These are phyloP conservation scores for Syngnathus scovelli DNA, from an alignment of 2,113 vertebrate genomes.

Conservation along the genomic window DNA sequence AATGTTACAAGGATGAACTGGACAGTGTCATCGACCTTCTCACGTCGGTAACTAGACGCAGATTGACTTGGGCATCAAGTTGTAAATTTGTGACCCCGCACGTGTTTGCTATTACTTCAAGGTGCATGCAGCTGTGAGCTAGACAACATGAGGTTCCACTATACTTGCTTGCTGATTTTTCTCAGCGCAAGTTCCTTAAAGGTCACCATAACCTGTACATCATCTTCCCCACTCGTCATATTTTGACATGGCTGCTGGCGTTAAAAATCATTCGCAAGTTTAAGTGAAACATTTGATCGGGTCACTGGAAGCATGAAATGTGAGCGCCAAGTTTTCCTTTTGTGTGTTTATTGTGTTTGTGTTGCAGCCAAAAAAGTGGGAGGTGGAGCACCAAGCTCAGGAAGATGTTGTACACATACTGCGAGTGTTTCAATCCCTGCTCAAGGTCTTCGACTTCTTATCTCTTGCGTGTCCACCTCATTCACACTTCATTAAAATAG, in stretches of 20 bases:
- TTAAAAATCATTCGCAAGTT: not conserved
- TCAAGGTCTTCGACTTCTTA: slow-evolving; percentile 60
- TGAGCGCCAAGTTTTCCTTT: not conserved
- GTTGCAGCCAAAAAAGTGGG: slow-evolving; percentile 75
- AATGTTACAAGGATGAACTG: slow-evolving; percentile 42
- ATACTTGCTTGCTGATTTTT: not conserved
- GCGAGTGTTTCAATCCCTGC: slow-evolving; percentile 79
- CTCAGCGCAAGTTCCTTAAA: not conserved
- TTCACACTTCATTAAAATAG: not conserved
- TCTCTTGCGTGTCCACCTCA: not conserved
- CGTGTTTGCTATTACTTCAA: not conserved
- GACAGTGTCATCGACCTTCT: slow-evolving; percentile 73
- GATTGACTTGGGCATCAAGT: not conserved
- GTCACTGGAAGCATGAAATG: not conserved
- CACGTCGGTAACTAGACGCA: slow-evolving; percentile 68
- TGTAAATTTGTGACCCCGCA: not conserved
- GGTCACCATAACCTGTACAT: not conserved
- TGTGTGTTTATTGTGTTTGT: not conserved
- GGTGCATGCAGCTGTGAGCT: not conserved
- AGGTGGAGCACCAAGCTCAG: slow-evolving; percentile 73
- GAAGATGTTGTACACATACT: slow-evolving; percentile 81
- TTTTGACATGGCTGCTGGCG: not conserved
- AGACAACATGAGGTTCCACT: too few species aligned
- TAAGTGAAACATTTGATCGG: not conserved
- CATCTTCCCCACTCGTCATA: not conserved